phyloP scores from a whole-genome alignment of 2,797 vertebrate genomes.

The Paedocypris micromegethes region DNA sequence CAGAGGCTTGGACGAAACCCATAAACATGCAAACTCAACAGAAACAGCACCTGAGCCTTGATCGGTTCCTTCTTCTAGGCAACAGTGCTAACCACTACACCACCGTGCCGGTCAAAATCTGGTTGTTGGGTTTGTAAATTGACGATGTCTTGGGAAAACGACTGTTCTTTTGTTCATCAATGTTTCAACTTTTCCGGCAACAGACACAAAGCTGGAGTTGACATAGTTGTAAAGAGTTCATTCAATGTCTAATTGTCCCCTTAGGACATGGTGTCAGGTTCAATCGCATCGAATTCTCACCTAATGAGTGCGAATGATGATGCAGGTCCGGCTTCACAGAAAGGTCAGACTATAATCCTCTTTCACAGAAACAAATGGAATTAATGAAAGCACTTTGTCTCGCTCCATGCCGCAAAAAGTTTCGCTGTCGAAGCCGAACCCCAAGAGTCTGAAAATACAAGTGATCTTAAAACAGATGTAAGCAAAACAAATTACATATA shows the following conservation, averaged over 20 bases:
- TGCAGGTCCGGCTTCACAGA: constrained; percentile 70
- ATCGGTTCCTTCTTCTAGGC: too few relatives aligned
- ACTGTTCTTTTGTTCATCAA: background rate
- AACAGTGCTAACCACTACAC: too few relatives aligned
- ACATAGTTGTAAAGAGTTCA: constrained; percentile 70
- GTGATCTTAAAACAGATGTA: constrained; percentile 33
- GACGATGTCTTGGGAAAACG: background rate
- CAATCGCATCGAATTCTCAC: constrained; percentile 70
- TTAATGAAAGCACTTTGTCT: constrained; percentile 75
- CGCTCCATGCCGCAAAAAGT: constrained; percentile 28
- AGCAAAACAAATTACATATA: background rate
- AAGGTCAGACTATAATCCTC: constrained; percentile 83
- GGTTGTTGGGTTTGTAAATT: too few relatives aligned
- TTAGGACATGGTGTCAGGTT: constrained; percentile 71
- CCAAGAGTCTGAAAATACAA: constrained; percentile 51
- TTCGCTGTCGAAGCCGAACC: background rate
- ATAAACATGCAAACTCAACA: too few relatives aligned
- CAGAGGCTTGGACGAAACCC: too few relatives aligned
- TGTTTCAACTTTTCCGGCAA: constrained; percentile 56
- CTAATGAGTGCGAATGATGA: constrained; percentile 90
- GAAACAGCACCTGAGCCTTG: too few relatives aligned
- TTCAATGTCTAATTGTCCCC: constrained; percentile 75
- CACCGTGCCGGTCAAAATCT: too few relatives aligned
- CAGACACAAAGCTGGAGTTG: constrained; percentile 65
- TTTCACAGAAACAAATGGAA: constrained; percentile 84